phyloP scores from a whole-genome alignment of 2,888 invertebrate genomes.

The Tupiocoris notatus region DNA sequence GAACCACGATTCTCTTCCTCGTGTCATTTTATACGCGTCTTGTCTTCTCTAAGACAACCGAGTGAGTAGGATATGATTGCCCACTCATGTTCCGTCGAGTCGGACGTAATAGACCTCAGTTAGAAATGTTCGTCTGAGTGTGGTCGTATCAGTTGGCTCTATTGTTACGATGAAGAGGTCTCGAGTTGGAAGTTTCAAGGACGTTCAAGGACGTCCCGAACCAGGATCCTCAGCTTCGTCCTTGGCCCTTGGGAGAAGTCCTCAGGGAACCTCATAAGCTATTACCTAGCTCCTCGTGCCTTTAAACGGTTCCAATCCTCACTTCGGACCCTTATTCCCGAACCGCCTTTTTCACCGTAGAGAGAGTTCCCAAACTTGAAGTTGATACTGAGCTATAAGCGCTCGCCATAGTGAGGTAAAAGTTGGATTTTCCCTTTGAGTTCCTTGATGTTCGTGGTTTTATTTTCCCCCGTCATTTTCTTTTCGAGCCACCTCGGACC shows the following conservation, averaged over 20 bases:
- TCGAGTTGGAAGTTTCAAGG: slow-evolving; percentile 14
- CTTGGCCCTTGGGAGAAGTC: slow-evolving; percentile 30
- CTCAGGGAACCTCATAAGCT: slow-evolving; percentile 19
- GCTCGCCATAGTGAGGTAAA: slow-evolving; percentile 27
- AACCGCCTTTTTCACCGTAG: background rate
- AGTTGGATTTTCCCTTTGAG: slow-evolving; percentile 16
- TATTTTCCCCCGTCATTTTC: slow-evolving; percentile 3
- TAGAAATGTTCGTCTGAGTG: background rate
- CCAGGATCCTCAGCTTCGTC: slow-evolving; percentile 27
- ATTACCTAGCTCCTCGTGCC: slow-evolving; percentile 36
- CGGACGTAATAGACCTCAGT: background rate
- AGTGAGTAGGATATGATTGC: background rate
- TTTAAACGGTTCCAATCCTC: slow-evolving; percentile 25
- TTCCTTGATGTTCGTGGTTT: slow-evolving; percentile 7
- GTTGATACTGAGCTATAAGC: slow-evolving; percentile 10
- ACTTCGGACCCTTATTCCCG: slow-evolving; percentile 4
- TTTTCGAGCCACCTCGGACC: slow-evolving; percentile 1
- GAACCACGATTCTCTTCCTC: too few species aligned
- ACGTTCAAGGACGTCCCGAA: slow-evolving; percentile 27
- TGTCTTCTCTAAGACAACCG: too few species aligned
- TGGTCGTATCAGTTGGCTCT: background rate
- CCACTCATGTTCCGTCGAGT: background rate
- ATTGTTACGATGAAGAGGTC: background rate
- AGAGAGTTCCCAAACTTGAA: slow-evolving; percentile 26
- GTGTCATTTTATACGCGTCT: too few species aligned